phyloP scores from a whole-genome alignment of 64 coral and sea anemone genomes.

The Dendronephthya gigantea region DNA sequence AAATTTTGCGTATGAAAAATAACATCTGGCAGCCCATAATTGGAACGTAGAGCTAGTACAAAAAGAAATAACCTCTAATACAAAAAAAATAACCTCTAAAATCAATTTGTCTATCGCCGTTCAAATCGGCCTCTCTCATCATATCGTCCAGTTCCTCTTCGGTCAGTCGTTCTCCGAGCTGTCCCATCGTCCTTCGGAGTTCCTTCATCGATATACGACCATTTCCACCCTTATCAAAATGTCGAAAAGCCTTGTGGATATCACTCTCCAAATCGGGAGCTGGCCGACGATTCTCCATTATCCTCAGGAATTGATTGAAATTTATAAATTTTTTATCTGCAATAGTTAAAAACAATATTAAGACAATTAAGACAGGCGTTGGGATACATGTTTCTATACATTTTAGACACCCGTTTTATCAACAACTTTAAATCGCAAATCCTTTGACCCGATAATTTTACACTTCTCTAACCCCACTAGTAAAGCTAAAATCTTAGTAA shows the following conservation, averaged over 20 bases:
- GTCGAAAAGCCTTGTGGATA: not conserved
- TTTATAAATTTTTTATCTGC: not conserved
- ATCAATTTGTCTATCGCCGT: slow-evolving; percentile 39
- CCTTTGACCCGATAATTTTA: too few species aligned
- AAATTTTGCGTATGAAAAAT: too few species aligned
- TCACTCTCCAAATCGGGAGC: not conserved
- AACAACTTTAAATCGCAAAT: too few species aligned
- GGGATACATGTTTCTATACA: too few species aligned
- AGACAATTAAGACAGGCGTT: too few species aligned
- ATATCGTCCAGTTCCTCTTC: slow-evolving; percentile 49
- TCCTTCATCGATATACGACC: slow-evolving; percentile 9
- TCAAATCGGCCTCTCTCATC: slow-evolving; percentile 49
- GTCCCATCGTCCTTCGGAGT: slow-evolving; percentile 28
- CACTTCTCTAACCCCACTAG: too few species aligned
- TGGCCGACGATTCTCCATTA: not conserved
- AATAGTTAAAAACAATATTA: not conserved
- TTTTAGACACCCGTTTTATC: too few species aligned
- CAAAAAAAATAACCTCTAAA: slow-evolving; percentile 40
- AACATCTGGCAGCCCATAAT: too few species aligned
- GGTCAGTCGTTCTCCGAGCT: slow-evolving; percentile 39
- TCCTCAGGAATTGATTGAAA: not conserved
- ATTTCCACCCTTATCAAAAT: not conserved
- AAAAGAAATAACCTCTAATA: too few species aligned
- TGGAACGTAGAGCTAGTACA: too few species aligned
- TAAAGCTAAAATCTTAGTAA: too few species aligned